Evolutionary conservation across 2,888 invertebrate species (phyloP).

Genomic region (Chloroclysta siterata): DNA sequence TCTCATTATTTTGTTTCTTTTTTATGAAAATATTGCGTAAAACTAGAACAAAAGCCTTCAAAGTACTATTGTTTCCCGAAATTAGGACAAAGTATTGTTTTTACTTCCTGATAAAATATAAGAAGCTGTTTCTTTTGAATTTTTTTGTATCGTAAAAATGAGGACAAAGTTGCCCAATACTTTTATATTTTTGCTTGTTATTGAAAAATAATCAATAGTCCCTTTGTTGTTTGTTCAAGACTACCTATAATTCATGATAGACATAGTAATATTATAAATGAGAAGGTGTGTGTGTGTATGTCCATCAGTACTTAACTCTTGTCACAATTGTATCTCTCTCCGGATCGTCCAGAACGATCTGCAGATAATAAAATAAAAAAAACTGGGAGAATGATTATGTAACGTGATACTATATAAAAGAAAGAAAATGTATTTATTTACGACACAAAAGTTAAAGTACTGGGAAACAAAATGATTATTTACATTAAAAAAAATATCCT

Average conservation of each 20-base stretch:
- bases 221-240: conserved; percentile 1
- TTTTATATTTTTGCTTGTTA: background rate
- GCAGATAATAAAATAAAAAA: no score
- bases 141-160: conserved; percentile 5
- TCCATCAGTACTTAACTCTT: no score
- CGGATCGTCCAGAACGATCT: no score
- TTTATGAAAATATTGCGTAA: background rate
- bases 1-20: background rate
- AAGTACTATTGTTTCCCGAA: background rate
- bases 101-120: conserved; percentile 1
- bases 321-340: no score
- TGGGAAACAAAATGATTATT: no score
- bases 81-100: conserved; percentile 17
- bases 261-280: no score
- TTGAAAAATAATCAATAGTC: background rate
- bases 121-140: background rate
- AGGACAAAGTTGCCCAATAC: background rate
- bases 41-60: background rate
- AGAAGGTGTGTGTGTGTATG: no score
- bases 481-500: no score
- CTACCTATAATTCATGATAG: background rate
- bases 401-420: no score
- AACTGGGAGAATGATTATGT: no score
- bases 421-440: no score
- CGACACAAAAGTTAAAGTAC: no score